phyloP scores from a whole-genome alignment of 2,888 invertebrate genomes.

The Muscina levida region DNA sequence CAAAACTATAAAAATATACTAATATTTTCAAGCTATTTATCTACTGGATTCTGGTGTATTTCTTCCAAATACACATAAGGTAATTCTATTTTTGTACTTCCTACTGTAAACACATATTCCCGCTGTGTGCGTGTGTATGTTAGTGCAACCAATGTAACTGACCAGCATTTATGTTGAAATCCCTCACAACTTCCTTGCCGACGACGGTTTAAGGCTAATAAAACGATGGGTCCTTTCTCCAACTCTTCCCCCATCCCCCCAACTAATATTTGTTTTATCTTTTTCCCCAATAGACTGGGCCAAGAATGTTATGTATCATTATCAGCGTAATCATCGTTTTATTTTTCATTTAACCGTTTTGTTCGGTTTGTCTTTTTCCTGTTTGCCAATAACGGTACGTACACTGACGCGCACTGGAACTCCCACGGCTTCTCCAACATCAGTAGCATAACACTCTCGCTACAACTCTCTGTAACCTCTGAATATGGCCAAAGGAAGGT shows the following conservation, averaged over 20 bases:
- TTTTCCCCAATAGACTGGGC: constrained; percentile 30
- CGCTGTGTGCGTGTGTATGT: too few relatives aligned
- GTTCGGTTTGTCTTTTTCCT: constrained; percentile 33
- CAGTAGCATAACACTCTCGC: constrained; percentile 4
- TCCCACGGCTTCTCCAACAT: not conserved
- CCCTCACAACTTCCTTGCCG: constrained; percentile 26
- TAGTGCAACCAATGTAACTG: constrained; percentile 19
- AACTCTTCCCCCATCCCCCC: too few relatives aligned
- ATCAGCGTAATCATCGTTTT: constrained; percentile 70
- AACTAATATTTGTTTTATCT: too few relatives aligned
- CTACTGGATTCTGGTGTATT: too few relatives aligned
- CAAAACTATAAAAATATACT: too few relatives aligned
- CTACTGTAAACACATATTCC: too few relatives aligned
- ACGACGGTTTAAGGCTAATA: constrained; percentile 64
- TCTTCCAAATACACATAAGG: too few relatives aligned
- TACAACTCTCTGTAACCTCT: too few relatives aligned
- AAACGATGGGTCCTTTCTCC: constrained; percentile 42
- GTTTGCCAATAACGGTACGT: not conserved
- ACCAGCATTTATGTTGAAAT: constrained; percentile 55
- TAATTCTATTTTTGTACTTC: too few relatives aligned
- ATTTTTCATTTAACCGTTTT: constrained; percentile 55
- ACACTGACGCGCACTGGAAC: not conserved
- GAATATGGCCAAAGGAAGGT: too few relatives aligned
- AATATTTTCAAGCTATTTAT: too few relatives aligned
- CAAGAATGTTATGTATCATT: constrained; percentile 67